phyloP scores from a whole-genome alignment of 1,140 invertebrate genomes.

The Bombus impatiens region DNA sequence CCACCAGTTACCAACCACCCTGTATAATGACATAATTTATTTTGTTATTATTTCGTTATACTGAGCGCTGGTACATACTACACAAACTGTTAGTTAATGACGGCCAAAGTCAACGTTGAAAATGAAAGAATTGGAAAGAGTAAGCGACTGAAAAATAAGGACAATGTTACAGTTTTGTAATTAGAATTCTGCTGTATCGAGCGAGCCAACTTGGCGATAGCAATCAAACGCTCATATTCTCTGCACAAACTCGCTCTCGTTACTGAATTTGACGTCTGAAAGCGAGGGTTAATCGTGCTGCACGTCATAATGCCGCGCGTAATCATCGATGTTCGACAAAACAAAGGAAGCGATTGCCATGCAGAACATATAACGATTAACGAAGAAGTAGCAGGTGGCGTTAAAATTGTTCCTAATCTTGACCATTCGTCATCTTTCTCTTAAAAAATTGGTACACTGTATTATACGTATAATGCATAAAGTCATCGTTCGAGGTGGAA shows the following conservation, averaged over 20 bases:
- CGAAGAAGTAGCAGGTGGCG: background rate
- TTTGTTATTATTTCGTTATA: background rate
- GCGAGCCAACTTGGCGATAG: background rate
- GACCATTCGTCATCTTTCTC: too few species aligned
- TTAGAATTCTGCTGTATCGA: slow-evolving; percentile 20
- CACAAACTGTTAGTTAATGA: background rate
- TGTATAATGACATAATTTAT: background rate
- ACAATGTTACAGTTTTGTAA: slow-evolving; percentile 25
- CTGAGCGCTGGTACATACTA: background rate
- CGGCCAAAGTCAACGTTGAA: background rate
- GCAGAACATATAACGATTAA: background rate
- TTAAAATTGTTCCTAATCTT: background rate
- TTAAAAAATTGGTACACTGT: too few species aligned
- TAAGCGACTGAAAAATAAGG: background rate
- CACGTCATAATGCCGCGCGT: background rate
- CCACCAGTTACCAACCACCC: too few species aligned
- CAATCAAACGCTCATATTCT: slow-evolving; percentile 21
- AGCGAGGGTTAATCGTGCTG: slow-evolving; percentile 13
- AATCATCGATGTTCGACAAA: background rate
- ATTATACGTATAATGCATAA: background rate
- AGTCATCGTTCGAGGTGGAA: background rate
- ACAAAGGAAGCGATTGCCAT: slow-evolving; percentile 20
- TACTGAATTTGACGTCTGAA: slow-evolving; percentile 27
- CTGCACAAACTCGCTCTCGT: background rate
- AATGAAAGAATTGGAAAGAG: background rate